These are phyloP conservation scores for Schrankia costaestrigalis DNA, from an alignment of 2,888 invertebrate species.

Conservation along the genomic window DNA sequence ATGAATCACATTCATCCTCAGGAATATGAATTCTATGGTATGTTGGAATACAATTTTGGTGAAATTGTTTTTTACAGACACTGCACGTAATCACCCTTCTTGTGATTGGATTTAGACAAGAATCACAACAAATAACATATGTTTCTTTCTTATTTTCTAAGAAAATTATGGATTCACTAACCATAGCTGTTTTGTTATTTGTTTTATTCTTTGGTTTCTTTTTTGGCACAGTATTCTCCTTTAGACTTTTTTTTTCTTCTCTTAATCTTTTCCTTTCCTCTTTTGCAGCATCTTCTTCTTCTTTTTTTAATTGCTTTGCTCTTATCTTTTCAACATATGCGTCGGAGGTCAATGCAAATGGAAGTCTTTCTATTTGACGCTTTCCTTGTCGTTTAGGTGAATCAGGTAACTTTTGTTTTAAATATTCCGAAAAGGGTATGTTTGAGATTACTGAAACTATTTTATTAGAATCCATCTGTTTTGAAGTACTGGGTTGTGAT, in stretches of 20 bases:
- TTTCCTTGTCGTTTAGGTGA: slow-evolving; percentile 10
- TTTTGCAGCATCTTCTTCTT: slow-evolving; percentile 10
- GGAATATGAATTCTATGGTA: no score
- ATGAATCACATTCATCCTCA: no score
- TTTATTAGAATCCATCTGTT: slow-evolving; percentile 1
- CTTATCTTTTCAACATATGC: slow-evolving; percentile 7
- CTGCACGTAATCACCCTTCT: no score
- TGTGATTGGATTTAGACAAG: slow-evolving; percentile 3
- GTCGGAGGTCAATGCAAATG: slow-evolving; percentile 10
- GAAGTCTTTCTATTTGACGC: slow-evolving; percentile 9
- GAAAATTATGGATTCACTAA: background rate
- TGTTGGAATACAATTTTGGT: no score
- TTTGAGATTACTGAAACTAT: slow-evolving; percentile 5
- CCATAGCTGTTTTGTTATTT: background rate
- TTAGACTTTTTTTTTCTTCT: slow-evolving; percentile 6
- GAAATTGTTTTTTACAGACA: no score
- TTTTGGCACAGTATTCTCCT: slow-evolving; percentile 6
- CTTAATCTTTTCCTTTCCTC: slow-evolving; percentile 4
- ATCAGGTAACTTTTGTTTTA: slow-evolving; percentile 6
- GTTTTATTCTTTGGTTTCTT: slow-evolving; percentile 3
- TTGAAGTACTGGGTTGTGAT: slow-evolving; percentile 4
- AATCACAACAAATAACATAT: slow-evolving; percentile 1
- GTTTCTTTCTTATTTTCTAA: slow-evolving; percentile 1
- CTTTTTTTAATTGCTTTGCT: slow-evolving; percentile 7
- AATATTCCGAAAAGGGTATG: slow-evolving; percentile 2